Base-by-base conservation (phyloP, 2,113 vertebrate genomes). In the Gallinago paraguaiae region DNA sequence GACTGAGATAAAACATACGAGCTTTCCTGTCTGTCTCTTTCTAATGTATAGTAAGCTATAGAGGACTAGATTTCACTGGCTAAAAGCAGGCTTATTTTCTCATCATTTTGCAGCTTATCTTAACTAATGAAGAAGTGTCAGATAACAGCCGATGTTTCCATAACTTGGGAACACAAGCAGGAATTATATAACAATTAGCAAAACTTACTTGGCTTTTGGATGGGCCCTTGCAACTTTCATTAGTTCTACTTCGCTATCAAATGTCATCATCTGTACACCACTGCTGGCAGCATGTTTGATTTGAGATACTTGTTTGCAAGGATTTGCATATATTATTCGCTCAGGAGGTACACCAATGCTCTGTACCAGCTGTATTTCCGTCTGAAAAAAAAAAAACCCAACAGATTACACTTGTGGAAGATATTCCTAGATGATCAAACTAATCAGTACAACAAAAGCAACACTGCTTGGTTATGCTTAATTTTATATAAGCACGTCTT, bases 221-320 rank as follows among this genome's bases (percentile, higher is more conserved):
- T 99, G 99, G 68, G 97, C 98, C 79, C 99, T 98, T 84, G 99
- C 98, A 67, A 99, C 98, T 97, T 99, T 99, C 98, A 99, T 98
- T 92, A 99, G 94, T 57, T 99, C 99, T 67, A 99, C 98, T 91
- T 99, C 99, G 27, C 99, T 99, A 92, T 99, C 99, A 97, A 99
- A 99, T 24, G 99, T 99, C 99, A 99, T 99, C 99, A 99, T 99
- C 97, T 99, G 98, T 72, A 99, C 99, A 37, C 99, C 99, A 10
- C 98, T 99, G 80, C 98, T 98, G 71, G 99, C 99, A 19, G 99
- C 99, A 69, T 99, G 99, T 94, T 99, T 99, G 80, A 99, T 99
- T 86, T 99, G 99, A 83, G 99, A 99, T 41, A 99, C 98, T 98
- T 99, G 99, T 95, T 99, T 99, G 96, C 99, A 99, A 61, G 99